phyloP scores from a whole-genome alignment of 2,888 invertebrate genomes.

The Caenorhabditis afra region DNA sequence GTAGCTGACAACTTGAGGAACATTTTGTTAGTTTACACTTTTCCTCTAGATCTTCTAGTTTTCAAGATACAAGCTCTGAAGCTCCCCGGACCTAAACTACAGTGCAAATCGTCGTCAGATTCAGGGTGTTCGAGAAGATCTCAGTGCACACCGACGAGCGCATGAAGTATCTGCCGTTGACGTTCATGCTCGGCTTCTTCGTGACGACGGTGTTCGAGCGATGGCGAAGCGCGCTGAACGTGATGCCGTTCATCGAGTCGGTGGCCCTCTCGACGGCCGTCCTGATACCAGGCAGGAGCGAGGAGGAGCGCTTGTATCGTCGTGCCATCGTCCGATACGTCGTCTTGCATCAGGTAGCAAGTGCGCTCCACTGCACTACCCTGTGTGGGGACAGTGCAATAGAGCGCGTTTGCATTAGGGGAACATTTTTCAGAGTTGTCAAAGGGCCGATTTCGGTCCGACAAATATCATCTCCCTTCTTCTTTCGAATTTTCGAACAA shows the following conservation, averaged over 20 bases:
- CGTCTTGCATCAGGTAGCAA: slow-evolving; percentile 62
- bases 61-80: too few relatives aligned
- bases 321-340: slow-evolving; percentile 65
- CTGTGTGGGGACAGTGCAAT: too few relatives aligned
- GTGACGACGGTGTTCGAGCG: slow-evolving; percentile 72
- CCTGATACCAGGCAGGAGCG: slow-evolving; percentile 60
- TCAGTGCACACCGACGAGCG: slow-evolving; percentile 64
- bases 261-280: slow-evolving; percentile 64
- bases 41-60: too few relatives aligned
- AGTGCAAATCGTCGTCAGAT: background rate
- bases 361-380: too few relatives aligned
- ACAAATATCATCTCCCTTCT: too few relatives aligned
- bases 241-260: slow-evolving; percentile 67
- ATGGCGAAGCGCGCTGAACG: slow-evolving; percentile 65
- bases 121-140: slow-evolving; percentile 65
- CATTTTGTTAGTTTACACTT: too few relatives aligned
- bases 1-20: too few relatives aligned
- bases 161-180: slow-evolving; percentile 69
- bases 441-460: too few relatives aligned
- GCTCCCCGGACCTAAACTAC: too few relatives aligned
- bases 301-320: slow-evolving; percentile 57
- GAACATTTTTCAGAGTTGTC: too few relatives aligned
- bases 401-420: too few relatives aligned
- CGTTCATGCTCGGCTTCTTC: slow-evolving; percentile 75
- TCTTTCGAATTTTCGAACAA: too few relatives aligned